phyloP scores from a whole-genome alignment of 2,888 invertebrate genomes.

The Hirtodrosophila trivittata region DNA sequence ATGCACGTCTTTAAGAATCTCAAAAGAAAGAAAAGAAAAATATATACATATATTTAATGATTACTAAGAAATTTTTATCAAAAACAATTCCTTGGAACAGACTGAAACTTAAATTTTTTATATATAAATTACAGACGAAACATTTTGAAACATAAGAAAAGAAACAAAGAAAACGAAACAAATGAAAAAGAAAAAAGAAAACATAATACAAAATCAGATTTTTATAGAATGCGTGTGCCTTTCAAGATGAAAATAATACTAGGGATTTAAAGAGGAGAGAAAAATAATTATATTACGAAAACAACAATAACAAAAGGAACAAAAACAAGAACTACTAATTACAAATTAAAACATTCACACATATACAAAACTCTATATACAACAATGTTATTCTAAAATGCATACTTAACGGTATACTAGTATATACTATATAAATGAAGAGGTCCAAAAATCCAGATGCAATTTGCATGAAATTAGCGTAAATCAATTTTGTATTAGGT shows the following conservation, averaged over 20 bases:
- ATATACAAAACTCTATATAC: slow-evolving; percentile 25
- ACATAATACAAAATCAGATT: slow-evolving; percentile 59
- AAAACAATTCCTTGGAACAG: slow-evolving; percentile 75
- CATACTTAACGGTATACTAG: slow-evolving; percentile 33
- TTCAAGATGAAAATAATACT: slow-evolving; percentile 60
- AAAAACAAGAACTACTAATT: slow-evolving; percentile 34
- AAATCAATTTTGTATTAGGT: slow-evolving; percentile 42
- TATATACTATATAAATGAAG: slow-evolving; percentile 1
- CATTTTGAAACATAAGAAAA: slow-evolving; percentile 30
- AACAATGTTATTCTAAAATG: slow-evolving; percentile 39
- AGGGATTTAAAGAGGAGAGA: slow-evolving; percentile 59
- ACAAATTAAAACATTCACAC: slow-evolving; percentile 36
- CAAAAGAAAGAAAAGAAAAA: slow-evolving; percentile 65
- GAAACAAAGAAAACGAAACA: slow-evolving; percentile 12
- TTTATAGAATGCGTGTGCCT: slow-evolving; percentile 74
- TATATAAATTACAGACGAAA: slow-evolving; percentile 25
- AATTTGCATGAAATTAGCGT: slow-evolving; percentile 18
- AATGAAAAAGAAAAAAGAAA: slow-evolving; percentile 18
- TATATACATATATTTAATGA: slow-evolving; percentile 31
- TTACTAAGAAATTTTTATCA: not conserved
- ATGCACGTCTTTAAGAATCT: slow-evolving; percentile 81
- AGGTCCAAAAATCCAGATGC: slow-evolving; percentile 46
- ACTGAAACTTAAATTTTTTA: slow-evolving; percentile 70
- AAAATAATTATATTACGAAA: slow-evolving; percentile 33
- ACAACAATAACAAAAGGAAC: slow-evolving; percentile 3